Evolutionary conservation across 35 echinoderm and acorn worm species (phyloP).

Genomic region (Heliocidaris erythrogramma): DNA sequence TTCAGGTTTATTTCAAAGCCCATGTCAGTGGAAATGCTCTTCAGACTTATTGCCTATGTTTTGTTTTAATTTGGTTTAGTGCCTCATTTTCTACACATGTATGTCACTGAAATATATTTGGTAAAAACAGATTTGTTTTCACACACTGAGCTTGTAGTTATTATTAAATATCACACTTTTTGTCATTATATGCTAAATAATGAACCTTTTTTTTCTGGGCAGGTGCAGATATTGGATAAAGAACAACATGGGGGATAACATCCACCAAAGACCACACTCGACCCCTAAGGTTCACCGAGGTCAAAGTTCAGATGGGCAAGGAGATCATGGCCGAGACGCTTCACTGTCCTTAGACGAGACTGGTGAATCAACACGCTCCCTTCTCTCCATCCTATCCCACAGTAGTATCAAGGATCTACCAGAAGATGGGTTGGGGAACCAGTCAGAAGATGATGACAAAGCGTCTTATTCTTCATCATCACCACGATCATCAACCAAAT

Average conservation of each 20-base stretch:
- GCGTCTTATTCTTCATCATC: slow-evolving; percentile 31
- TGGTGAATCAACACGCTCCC: slow-evolving; percentile 81
- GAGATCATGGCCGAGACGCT: background rate
- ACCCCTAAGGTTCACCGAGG: slow-evolving; percentile 33
- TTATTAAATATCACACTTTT: no score
- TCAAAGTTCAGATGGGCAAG: background rate
- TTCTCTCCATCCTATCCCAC: slow-evolving; percentile 83
- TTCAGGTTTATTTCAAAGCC: no score
- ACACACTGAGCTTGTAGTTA: no score
- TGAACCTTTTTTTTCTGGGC: no score
- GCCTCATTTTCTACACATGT: no score
- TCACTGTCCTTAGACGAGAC: slow-evolving; percentile 61
- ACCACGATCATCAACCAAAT: background rate
- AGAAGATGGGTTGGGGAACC: slow-evolving; percentile 54
- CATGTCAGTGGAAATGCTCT: no score
- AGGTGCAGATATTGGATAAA: no score
- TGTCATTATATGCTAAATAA: no score
- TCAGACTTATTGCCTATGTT: no score
- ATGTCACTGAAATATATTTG: no score
- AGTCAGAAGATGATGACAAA: slow-evolving; percentile 24
- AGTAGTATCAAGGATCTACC: slow-evolving; percentile 57
- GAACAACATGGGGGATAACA: background rate
- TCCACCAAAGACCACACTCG: slow-evolving; percentile 35
- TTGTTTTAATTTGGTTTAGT: no score
- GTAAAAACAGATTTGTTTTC: no score